phyloP scores from a whole-genome alignment of 2,113 vertebrate species.

The Ptilonorhynchus violaceus region DNA sequence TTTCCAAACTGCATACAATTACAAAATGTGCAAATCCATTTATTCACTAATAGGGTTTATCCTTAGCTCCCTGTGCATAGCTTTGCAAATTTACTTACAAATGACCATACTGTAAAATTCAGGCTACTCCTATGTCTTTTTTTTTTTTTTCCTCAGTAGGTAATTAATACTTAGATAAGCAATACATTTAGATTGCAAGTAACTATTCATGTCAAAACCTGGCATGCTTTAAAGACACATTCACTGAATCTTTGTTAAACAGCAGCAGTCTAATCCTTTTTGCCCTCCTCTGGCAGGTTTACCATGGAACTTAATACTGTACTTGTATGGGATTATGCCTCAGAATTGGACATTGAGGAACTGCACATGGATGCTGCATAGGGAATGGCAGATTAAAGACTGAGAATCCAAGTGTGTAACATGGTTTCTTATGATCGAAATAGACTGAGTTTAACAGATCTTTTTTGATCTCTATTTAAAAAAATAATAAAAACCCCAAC shows the following conservation, averaged over 20 bases:
- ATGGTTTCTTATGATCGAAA: not conserved
- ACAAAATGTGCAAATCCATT: not conserved
- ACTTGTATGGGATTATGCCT: not conserved
- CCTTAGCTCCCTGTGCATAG: not conserved
- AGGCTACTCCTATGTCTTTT: not conserved
- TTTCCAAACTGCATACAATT: not conserved
- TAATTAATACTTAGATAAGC: slow-evolving; percentile 2
- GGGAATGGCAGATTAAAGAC: not conserved
- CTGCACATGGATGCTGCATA: not conserved
- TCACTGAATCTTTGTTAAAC: not conserved
- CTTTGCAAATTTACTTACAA: slow-evolving; percentile 23
- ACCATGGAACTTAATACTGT: not conserved
- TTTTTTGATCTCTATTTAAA: not conserved
- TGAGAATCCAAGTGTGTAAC: not conserved
- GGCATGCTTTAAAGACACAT: not conserved
- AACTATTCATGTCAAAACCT: not conserved
- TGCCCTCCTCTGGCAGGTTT: not conserved
- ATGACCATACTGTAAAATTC: not conserved
- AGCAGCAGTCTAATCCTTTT: not conserved
- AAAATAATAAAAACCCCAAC: not conserved
- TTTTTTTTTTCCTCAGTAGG: not conserved
- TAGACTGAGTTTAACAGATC: not conserved
- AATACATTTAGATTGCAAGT: not conserved
- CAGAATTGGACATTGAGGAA: not conserved
- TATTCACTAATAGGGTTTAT: slow-evolving; percentile 7